Evolutionary conservation across 2,797 vertebrate genomes (phyloP), one percentile per base, ranked within the genome.

Genomic region (Anniella stebbinsi): DNA sequence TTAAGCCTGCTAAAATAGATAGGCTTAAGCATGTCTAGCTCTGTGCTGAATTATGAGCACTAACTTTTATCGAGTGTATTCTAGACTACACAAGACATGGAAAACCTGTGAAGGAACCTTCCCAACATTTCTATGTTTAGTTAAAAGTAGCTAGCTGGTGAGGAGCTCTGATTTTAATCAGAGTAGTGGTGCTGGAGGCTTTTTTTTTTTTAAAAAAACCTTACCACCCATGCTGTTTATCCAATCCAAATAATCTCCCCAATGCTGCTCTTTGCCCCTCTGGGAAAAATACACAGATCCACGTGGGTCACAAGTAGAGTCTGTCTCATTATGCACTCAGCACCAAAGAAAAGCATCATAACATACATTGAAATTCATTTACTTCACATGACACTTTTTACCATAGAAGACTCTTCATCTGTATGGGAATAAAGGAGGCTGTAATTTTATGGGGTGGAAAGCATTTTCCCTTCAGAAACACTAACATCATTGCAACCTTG

Each of bases 381-480:
- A 45, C 41, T 70, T 48, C 45, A 12, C 36, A 82, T 36, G 10
- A 66, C 36, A 66, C 66, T 84, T 84, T 69, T 51, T 18, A 45
- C 8, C 38, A 38, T n/a, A 28, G 41, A 48, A 17, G 17, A n/a
- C 72, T 75, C 1, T 18, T 70, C 45, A 73, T 90, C 67, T 78
- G 88, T 1, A 89, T 1, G 0, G 69, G 91, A 80, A 84, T 93
- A 90, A 90, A 91, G 69, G 48, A 92, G 83, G 15, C 17, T 87
- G 82, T 91, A 84, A 72, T 87, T 84, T 69, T 54, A n/a, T 78
- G 91, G 87, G 91, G 60, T 91, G 89, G 88, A 93, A 92, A 89
- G 80, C 36, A 91, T 92, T 94, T 93, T 84, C 88, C 70, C 87
- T 85, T 90, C 84, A 87, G 84, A 95, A 94, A 93, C 90, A 89